phyloP scores from a whole-genome alignment of 92 coral and sea anemone species.

The Paragorgia papillata region DNA sequence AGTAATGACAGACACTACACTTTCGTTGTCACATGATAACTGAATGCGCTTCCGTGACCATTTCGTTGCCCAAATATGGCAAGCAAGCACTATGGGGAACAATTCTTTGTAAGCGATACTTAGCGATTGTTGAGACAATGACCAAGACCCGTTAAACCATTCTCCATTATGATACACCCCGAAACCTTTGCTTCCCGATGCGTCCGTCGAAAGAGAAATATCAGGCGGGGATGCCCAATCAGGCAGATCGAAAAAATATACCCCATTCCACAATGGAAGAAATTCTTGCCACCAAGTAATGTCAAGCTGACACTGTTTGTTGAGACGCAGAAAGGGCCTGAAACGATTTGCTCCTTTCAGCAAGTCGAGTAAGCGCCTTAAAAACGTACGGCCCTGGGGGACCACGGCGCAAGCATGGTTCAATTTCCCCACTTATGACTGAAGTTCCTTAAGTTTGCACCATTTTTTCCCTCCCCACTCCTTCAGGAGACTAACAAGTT shows the following conservation, averaged over 20 bases:
- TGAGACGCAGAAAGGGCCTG: background rate
- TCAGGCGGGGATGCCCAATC: constrained; percentile 10
- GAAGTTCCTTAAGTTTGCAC: background rate
- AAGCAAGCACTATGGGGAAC: no score
- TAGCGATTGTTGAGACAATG: no score
- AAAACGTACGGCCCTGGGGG: no score
- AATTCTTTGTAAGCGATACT: no score
- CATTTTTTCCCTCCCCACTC: background rate
- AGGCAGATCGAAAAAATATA: background rate
- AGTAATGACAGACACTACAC: no score
- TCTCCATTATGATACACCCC: background rate
- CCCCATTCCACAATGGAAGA: background rate
- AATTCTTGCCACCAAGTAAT: constrained; percentile 7
- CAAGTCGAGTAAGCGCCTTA: background rate
- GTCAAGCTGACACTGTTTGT: background rate
- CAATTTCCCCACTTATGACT: no score
- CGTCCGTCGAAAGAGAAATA: background rate
- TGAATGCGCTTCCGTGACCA: no score
- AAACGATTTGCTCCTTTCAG: background rate
- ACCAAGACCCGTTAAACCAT: no score
- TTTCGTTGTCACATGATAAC: no score
- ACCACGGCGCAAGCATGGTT: no score
- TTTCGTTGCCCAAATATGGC: no score
- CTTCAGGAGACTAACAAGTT: no score
- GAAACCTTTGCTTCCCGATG: background rate